Base-by-base conservation (phyloP, 1,140 invertebrate species). In the Ridgeia piscesae region DNA sequence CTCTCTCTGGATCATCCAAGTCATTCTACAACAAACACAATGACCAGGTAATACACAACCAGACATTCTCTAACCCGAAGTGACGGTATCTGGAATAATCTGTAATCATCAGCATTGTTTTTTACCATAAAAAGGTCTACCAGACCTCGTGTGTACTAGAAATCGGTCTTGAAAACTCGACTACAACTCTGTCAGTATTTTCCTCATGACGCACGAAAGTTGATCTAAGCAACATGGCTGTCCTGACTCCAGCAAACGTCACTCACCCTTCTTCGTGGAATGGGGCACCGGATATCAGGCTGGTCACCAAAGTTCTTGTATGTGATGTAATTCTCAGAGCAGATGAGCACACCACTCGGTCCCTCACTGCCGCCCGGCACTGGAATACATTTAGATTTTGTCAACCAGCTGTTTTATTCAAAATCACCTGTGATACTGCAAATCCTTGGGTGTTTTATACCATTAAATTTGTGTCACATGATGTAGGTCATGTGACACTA, bases 261-360 rank as follows among this genome's bases (percentile, higher is more conserved):
- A 92, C 96, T 96, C 95, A 97, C 97, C 93, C 99, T 97, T 94
- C 99, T 96, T 93, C 99, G 96, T 21, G 99, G 99, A 95, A 99
- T 99, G 0, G 99, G 99, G 96, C 99, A 99, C 95, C 99, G 97
- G 94, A 99, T 99, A 95, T 99, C 99, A 94, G 99, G 99, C 95
- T 99, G 99, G 96, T 99, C 99, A 33, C 99, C 99, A 93, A 99
- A 97, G 97, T 99, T 99, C 96, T 99, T 99, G 95, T 99, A 99
- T 0, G 99, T 99, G 0, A 99, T 97, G 96, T 99, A 99, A 96
- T 99, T 99, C 96, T 99, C 99, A 0, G 99, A 99, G 95, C 99
- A 99, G 96, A 99, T 99, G 0, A 99, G 96, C 33, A 99, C 99
- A 91, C 99, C 99, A 94, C 99, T 99, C 0, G 99, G 99, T 0